Evolutionary conservation across 2,888 invertebrate species (phyloP), one percentile per base, ranked within the genome.

Genomic region (Noctuana brunneofusca): DNA sequence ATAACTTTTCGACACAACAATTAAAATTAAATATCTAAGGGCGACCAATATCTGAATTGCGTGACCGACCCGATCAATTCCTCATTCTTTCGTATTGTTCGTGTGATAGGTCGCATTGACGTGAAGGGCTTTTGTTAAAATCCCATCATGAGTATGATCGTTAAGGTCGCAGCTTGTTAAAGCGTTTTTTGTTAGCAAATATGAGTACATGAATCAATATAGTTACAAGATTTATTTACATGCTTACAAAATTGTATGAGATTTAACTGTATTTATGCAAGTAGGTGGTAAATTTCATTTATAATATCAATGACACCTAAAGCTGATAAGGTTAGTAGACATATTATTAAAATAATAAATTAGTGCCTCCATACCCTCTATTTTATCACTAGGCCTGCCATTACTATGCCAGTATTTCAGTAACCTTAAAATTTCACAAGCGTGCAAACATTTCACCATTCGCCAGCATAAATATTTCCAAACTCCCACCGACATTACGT

Each of bases 1-100:
- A 14, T 9, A 38, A 38, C 5, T 38, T 12, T n/a, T n/a, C n/a
- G 38, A 3, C 38, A 38, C 5, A 41, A 41, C 41, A 41, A 16
- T 14, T 16, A 16, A 41, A 16, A 41, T 35, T 35, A 5, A 35
- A 12, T 12, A 35, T 12, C 32, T 8, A 41, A 41, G 41, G 16
- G 41, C 41, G 12, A 35, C 32, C 32, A 41, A 14, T 16, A 16
- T 41, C 16, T 41, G 41, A 41, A 14, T 41, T 6, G 41, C 41
- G 41, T 41, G 41, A 41, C 16, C 41, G 9, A 43, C 4, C 18
- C 43, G n/a, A 43, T 43, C 43, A 43, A 18, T 43, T 43, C 43
- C 43, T 43, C 43, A 43, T 43, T 43, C 43, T 20, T 43, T n/a
- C 9, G 18, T 18, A 43, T 43, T 43, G 43, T 43, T 43, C 38